Evolutionary conservation across 2,888 invertebrate genomes (phyloP).

Genomic region (Loripinus fragilis): DNA sequence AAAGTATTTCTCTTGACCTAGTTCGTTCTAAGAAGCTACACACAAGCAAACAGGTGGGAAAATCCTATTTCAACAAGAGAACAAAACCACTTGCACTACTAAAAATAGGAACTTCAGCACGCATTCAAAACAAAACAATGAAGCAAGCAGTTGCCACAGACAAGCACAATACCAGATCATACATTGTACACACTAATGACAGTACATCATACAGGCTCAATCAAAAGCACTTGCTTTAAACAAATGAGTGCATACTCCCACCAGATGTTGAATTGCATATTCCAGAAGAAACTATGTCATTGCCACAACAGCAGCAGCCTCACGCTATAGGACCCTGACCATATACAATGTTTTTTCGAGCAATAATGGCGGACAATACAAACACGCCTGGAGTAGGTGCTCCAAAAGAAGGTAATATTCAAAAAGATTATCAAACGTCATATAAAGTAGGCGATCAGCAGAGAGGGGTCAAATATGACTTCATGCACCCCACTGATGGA

Average conservation of each 20-base stretch:
- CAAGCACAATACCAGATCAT: conserved; percentile 24
- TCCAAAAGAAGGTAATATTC: no score
- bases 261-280: conserved; percentile 22
- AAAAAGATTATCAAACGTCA: no score
- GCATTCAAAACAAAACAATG: conserved; percentile 13
- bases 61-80: conserved; percentile 17
- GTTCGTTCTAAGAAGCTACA: neutral
- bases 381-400: no score
- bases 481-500: no score
- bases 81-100: conserved; percentile 7
- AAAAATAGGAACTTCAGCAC: conserved; percentile 14
- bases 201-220: conserved; percentile 14
- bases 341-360: no score
- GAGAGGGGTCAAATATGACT: no score
- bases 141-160: conserved; percentile 16
- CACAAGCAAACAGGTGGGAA: neutral
- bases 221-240: neutral
- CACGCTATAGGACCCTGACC: no score
- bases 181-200: conserved; percentile 3
- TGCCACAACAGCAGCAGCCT: neutral
- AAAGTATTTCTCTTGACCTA: neutral
- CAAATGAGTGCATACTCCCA: conserved; percentile 16
- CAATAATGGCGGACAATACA: no score
- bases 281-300: neutral
- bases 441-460: no score